Conservation (phyloP, 2,797 vertebrate species). For the Cyprinella venusta region DNA sequence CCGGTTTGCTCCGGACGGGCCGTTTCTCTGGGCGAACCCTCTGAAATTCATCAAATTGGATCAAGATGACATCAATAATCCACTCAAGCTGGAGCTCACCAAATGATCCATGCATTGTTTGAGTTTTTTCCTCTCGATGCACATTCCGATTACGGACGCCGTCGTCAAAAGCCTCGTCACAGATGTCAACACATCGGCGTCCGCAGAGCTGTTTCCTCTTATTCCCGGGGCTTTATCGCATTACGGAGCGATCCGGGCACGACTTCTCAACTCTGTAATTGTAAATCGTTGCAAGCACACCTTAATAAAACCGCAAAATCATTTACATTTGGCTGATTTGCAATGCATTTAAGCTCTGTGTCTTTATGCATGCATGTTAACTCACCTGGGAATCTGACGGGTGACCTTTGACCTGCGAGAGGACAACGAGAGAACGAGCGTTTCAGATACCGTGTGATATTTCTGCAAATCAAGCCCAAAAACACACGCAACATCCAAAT, state of each 20-base stretch:
- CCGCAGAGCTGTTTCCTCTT: slow-evolving; percentile 60
- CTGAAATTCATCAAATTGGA: slow-evolving; percentile 65
- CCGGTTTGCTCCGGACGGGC: slow-evolving; percentile 62
- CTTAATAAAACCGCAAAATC: not conserved
- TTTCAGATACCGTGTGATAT: not conserved
- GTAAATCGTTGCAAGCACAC: not conserved
- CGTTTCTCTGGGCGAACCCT: slow-evolving; percentile 63
- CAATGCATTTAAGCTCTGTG: not conserved
- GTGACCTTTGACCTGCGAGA: not conserved
- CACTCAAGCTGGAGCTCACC: slow-evolving; percentile 62
- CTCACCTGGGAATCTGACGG: not conserved
- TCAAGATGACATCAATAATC: slow-evolving; percentile 67
- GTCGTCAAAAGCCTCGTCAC: slow-evolving; percentile 64
- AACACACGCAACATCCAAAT: not conserved
- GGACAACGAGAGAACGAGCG: not conserved
- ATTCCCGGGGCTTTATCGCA: slow-evolving; percentile 60
- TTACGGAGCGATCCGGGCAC: slow-evolving; percentile 52
- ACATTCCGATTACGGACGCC: slow-evolving; percentile 61
- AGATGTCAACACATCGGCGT: slow-evolving; percentile 64
- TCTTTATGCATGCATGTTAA: not conserved
- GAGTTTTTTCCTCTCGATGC: slow-evolving; percentile 52
- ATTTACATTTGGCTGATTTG: not conserved
- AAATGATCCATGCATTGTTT: slow-evolving; percentile 64
- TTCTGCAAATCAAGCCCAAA: not conserved
- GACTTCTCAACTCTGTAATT: slow-evolving; percentile 38